A percentile compares a stretch with the other conserved stretches of the same genome.
Evolutionary conservation across 2,888 invertebrate genomes (phyloP).

Genomic region (Mythimna pallens): DNA sequence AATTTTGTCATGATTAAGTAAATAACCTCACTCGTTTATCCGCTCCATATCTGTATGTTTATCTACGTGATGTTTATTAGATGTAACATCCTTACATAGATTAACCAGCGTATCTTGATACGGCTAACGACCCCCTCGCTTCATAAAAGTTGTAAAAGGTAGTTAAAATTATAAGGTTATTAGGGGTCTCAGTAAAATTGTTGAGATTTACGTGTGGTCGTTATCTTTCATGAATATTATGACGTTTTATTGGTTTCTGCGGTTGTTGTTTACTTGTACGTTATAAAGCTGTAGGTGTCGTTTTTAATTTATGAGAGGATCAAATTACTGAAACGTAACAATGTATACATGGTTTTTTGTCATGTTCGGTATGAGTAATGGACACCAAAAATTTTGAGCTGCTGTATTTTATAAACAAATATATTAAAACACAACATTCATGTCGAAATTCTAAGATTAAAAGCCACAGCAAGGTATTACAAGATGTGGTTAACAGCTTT

Average conservation of each 20-base stretch:
- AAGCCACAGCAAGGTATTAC: conserved; percentile 9
- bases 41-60: conserved; percentile 74
- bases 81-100: conserved; percentile 70
- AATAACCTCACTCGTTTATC: conserved; percentile 72
- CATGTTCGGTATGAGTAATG: conserved; percentile 29
- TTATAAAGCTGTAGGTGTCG: conserved; percentile 60
- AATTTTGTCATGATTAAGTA: conserved; percentile 69
- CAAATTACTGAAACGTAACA: conserved; percentile 52
- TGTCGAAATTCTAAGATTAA: conserved; percentile 11
- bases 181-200: conserved; percentile 60
- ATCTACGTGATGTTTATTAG: conserved; percentile 75
- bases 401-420: conserved; percentile 17
- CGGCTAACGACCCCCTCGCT: conserved; percentile 17
- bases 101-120: conserved; percentile 59
- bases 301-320: conserved; percentile 60
- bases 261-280: conserved; percentile 44
- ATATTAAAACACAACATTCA: background rate
- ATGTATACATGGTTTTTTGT: conserved; percentile 20
- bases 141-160: conserved; percentile 23
- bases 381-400: conserved; percentile 11
- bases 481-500: conserved; percentile 14
- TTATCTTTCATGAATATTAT: conserved; percentile 64
- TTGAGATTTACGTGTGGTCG: conserved; percentile 59
- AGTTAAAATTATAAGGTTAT: conserved; percentile 46
- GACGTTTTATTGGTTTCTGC: conserved; percentile 62